Base-by-base conservation (phyloP, 2,113 vertebrate species). In the Osmerus eperlanus region DNA sequence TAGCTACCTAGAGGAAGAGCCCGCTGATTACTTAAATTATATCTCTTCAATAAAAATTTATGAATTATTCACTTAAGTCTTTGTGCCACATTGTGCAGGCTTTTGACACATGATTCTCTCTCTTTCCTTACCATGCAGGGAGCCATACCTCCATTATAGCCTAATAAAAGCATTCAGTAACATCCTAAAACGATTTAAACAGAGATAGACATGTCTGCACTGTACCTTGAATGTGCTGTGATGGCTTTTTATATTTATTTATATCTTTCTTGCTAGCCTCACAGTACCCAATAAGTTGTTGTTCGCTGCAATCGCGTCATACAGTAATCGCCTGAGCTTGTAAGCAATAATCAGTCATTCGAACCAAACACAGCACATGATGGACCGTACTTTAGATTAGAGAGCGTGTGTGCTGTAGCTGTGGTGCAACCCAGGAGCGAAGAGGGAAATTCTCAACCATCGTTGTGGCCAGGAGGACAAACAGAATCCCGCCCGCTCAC, bases 11-110 rank as follows among this genome's bases (percentile, higher is more conserved):
- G 84, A 69, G 80, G 63, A 58, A 54, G 78, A 84, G 81, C 70
- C 47, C 2, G 74, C 29, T 61, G 18, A 86, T 86, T 83, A 28
- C 67, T 76, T 29, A 69, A 32, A 81, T 82, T 70, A 81, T 75
- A 81, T 71, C 70, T 68, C 75, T 81, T 81, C 65, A 59, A 64
- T 77, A 81, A 67, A 78, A 79, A 77, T 83, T 71, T 64, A 70
- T 89, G 67, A 83, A 84, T 84, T 73, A 86, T 86, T 88, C 82
- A 82, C 80, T 67, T 78, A 73, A 55, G 76, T 78, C 64, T 76
- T 73, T 80, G 67, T 80, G 70, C 70, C 60, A 15, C 60, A 7
- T 28, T 70, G 32, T 47, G 32, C 53, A 74, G 75, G 72, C 18
- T 59, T 61, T 29, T 36, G 52, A 67, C 61, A 71, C 81, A 14